Base-by-base conservation (phyloP, 1,140 invertebrate genomes). In the Philopotamus ludificatus region DNA sequence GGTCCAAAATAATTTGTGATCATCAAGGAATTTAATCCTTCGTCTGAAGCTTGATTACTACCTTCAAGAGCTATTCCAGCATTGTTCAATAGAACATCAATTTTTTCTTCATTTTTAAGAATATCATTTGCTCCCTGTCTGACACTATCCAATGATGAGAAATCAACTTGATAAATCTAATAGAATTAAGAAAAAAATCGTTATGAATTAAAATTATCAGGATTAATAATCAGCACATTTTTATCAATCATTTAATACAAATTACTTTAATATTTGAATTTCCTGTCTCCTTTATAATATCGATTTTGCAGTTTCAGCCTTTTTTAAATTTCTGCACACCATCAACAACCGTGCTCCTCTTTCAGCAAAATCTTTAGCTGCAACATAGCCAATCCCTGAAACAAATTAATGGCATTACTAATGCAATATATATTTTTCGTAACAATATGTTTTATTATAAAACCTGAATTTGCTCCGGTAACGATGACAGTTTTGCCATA, bases 291-390 rank as follows among this genome's bases (percentile, higher is more conserved):
- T 80, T 79, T 10, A 78, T 69, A 3, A 86, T 75, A 66, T 84
- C 77, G 7, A 80, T 82, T 83, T 78, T 28, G 87, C 85, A 51
- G 75, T 74, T 67, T 82, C 70, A 1, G 84, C 85, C 63, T 81
- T 81, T 10, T 82, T 72, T 18, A 83, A 9, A 75, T 86, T 81
- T 68, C 90, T 77, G 74, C 90, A 92, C 12, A 88, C 89, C 71
- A 93, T 76, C 15, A 91, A 80, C 2, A 93, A 87, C 63, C 81
- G 77, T 53, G 89, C 90, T 7, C 90, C 91, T 78, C 89, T 86
- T 41, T 85, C 76, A 25, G 89, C 88, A 41, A 93, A 76, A 26
- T 88, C 84, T 71, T 83, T 79, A 1, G 88, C 89, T 28, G 88
- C 91, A 79, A 91, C 88, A 78, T 80, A 90, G 51, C 91, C 73